phyloP scores from a whole-genome alignment of 2,888 invertebrate species.

The Atrina japonica region DNA sequence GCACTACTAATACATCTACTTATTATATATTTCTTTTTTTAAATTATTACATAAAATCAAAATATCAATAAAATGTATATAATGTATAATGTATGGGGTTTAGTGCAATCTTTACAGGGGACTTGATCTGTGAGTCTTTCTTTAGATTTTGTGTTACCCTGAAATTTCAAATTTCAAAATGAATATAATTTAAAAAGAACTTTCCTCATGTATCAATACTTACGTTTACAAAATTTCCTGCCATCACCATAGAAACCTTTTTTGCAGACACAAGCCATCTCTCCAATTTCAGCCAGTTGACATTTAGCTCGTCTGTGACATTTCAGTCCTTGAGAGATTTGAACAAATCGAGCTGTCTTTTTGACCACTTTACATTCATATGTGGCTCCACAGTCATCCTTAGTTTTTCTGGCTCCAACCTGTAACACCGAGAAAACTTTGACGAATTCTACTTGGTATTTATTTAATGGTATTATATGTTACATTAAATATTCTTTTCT shows the following conservation, averaged over 20 bases:
- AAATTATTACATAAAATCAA: no score
- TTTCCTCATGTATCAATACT: no score
- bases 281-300: slow-evolving; percentile 15
- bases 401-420: slow-evolving; percentile 7
- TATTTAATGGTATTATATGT: not conserved
- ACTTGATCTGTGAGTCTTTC: no score
- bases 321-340: not conserved
- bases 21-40: no score
- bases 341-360: slow-evolving; percentile 7
- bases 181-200: no score
- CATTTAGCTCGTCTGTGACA: slow-evolving; percentile 35
- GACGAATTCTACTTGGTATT: not conserved
- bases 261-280: slow-evolving; percentile 30
- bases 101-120: no score
- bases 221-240: slow-evolving; percentile 23
- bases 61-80: no score
- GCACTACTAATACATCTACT: no score
- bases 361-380: slow-evolving; percentile 17
- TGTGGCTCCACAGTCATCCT: slow-evolving; percentile 3
- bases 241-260: slow-evolving; percentile 37
- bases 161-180: no score
- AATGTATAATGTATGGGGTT: no score
- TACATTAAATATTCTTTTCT: not conserved
- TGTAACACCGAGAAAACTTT: not conserved
- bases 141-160: no score